Evolutionary conservation across 2,888 invertebrate species (phyloP).

Genomic region (Acleris holmiana): DNA sequence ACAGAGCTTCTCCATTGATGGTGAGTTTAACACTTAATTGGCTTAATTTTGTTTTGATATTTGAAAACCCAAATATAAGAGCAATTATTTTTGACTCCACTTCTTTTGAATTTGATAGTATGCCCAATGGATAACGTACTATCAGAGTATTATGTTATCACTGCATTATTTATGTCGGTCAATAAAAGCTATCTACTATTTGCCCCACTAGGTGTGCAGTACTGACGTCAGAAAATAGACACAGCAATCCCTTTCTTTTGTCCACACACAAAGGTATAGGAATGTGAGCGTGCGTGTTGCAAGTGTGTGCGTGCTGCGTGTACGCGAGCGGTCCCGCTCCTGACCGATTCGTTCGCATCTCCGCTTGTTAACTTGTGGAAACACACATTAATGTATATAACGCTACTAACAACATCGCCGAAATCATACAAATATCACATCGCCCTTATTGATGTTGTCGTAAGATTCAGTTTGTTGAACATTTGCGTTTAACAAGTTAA

Average conservation of each 20-base stretch:
- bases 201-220: conserved; percentile 82
- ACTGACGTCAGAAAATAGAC: conserved; percentile 83
- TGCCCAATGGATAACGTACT: background rate
- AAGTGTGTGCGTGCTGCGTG: conserved; percentile 70
- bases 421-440: background rate
- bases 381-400: conserved; percentile 4
- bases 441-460: background rate
- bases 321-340: conserved; percentile 51
- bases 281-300: conserved; percentile 79
- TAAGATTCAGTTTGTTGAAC: background rate
- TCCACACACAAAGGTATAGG: conserved; percentile 82
- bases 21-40: conserved; percentile 52
- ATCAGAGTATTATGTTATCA: background rate
- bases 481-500: conserved; percentile 6
- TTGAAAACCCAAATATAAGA: background rate
- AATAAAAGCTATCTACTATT: conserved; percentile 73
- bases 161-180: conserved; percentile 11
- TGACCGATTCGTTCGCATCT: conserved; percentile 25
- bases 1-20: conserved; percentile 77
- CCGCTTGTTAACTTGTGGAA: conserved; percentile 14
- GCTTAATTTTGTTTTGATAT: background rate
- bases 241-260: conserved; percentile 81
- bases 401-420: background rate
- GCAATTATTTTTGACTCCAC: background rate
- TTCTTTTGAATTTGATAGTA: background rate